Base-by-base conservation (phyloP, 2,797 vertebrate genomes). In the Myotis daubentonii region DNA sequence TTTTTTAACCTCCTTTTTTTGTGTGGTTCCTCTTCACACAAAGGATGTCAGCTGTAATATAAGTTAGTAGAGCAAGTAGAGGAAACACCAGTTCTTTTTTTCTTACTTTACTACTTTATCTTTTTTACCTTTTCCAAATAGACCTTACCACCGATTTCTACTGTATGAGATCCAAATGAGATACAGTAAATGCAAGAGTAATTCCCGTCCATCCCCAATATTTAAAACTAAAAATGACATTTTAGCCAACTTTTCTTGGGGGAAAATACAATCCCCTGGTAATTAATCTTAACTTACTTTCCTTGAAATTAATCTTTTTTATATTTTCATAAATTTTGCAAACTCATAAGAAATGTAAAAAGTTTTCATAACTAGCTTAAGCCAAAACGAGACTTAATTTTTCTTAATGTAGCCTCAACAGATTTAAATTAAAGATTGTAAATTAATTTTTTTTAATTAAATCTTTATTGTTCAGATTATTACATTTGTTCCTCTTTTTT, bases 381-480 rank as follows among this genome's bases (percentile, higher is more conserved):
- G 16, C n/a, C 55, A 78, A 90, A 87, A 84, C 41, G 55, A 51
- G 12, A 71, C 68, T 65, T 75, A 71, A 66, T 89, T 91, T 88
- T 94, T 95, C 62, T 93, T 80, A 82, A 36, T 66, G 13, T 79
- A 74, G 49, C 41, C 60, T 72, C 57, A 92, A 23, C 62, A 89
- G 76, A 71, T 75, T 94, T 89, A 91, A 86, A 91, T 88, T 87
- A 92, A 88, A 92, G 33, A 19, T 91, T 83, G 28, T 71, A 89
- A 81, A 60, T 90, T 72, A 28, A 72, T 95, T 92, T 89, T 91
- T n/a, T n/a, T n/a, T n/a, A n/a, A n/a, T n/a, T n/a, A n/a, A n/a
- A n/a, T n/a, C n/a, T n/a, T n/a, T n/a, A n/a, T n/a, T n/a, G n/a
- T n/a, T n/a, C n/a, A n/a, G n/a, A n/a, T n/a, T n/a, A n/a, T n/a